These are phyloP conservation scores for Sarcophaga bullata DNA, from an alignment of 1,140 invertebrate genomes.

Conservation along the genomic window DNA sequence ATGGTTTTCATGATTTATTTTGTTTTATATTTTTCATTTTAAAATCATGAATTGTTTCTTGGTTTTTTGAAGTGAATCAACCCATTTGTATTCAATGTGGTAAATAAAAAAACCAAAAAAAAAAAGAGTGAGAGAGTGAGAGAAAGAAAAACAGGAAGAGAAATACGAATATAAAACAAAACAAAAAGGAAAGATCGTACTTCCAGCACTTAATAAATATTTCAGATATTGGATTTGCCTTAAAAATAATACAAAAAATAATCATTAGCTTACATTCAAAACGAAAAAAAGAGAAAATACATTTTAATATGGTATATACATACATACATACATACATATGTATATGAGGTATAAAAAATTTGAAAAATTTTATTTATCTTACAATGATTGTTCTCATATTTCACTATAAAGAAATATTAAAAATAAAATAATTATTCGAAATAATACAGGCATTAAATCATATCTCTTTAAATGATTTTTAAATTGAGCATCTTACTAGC, in stretches of 20 bases:
- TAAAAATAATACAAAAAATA: not conserved
- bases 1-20: not conserved
- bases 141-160: not conserved
- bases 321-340: no score
- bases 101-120: not conserved
- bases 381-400: no score
- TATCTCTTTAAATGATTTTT: no score
- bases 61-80: slow-evolving; percentile 5
- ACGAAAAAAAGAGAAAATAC: not conserved
- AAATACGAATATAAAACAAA: slow-evolving; percentile 11
- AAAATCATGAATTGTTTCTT: not conserved
- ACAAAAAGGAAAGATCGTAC: not conserved
- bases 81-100: not conserved
- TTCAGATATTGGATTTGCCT: not conserved
- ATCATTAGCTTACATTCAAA: not conserved
- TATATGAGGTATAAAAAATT: no score
- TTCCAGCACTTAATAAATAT: not conserved
- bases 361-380: no score
- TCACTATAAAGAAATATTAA: no score
- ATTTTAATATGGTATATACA: not conserved
- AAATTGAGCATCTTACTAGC: no score
- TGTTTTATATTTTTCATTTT: not conserved
- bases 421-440: no score
- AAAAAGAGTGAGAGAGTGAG: no score
- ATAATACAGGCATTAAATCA: no score